phyloP scores from a whole-genome alignment of 2,888 invertebrate species.

The Lapara coniferarum region DNA sequence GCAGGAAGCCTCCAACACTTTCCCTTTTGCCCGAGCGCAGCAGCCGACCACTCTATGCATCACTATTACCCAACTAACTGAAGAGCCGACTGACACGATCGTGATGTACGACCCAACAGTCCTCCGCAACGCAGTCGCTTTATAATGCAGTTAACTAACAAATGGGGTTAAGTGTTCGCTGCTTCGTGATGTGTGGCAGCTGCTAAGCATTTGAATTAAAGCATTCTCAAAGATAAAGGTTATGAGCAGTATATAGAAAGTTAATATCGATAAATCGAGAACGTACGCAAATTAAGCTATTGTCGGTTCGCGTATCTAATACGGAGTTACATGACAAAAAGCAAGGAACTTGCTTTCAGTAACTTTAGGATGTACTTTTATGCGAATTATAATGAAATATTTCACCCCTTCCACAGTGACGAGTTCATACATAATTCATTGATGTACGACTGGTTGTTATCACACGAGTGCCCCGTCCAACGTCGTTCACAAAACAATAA shows the following conservation, averaged over 20 bases:
- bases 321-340: conserved; percentile 49
- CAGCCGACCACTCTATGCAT: conserved; percentile 75
- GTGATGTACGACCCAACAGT: conserved; percentile 33
- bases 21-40: conserved; percentile 82
- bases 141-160: conserved; percentile 76
- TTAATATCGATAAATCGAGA: conserved; percentile 39
- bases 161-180: conserved; percentile 76
- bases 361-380: conserved; percentile 35
- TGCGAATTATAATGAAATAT: conserved; percentile 50
- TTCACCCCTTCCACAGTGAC: conserved; percentile 56
- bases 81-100: conserved; percentile 40
- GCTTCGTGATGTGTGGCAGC: conserved; percentile 71
- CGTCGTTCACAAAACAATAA: conserved; percentile 47
- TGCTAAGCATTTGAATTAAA: conserved; percentile 67
- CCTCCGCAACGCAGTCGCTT: conserved; percentile 50
- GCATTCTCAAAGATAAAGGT: conserved; percentile 53
- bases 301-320: conserved; percentile 46
- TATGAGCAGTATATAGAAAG: conserved; percentile 50
- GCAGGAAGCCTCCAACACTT: conserved; percentile 79
- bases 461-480: conserved; percentile 40
- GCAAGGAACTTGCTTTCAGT: conserved; percentile 54
- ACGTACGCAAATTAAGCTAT: conserved; percentile 41
- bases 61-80: conserved; percentile 63
- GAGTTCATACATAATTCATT: conserved; percentile 59
- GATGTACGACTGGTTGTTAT: conserved; percentile 61